phyloP scores from a whole-genome alignment of 2,797 vertebrate species.

The Ctenosaura bakeri region DNA sequence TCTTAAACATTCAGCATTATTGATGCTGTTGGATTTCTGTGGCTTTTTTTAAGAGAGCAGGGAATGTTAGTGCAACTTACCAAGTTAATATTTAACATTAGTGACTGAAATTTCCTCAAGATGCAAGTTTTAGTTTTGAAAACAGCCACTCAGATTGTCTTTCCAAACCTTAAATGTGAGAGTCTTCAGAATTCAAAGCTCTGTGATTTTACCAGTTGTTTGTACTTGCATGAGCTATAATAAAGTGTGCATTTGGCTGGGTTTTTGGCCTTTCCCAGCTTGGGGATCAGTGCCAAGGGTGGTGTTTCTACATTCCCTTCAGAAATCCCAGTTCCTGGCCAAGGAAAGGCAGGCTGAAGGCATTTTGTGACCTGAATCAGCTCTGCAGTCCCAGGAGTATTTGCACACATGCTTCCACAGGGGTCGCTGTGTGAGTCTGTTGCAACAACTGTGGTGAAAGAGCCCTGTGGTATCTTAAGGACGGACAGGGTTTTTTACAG shows the following conservation, averaged over 20 bases:
- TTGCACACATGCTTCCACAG: not conserved
- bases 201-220: not conserved
- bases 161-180: not conserved
- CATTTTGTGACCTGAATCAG: not conserved
- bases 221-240: no score
- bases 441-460: no score
- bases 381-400: no score
- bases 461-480: no score
- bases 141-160: not conserved
- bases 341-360: not conserved
- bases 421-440: not conserved
- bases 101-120: no score
- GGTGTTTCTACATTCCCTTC: no score
- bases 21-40: not conserved
- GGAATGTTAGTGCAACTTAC: not conserved
- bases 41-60: not conserved
- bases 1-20: not conserved
- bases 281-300: not conserved
- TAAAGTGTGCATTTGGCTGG: no score
- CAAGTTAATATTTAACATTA: not conserved
- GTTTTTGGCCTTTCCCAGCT: not conserved
- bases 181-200: not conserved
- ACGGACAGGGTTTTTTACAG: no score
- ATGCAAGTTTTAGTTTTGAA: not conserved
- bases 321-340: not conserved